Evolutionary conservation across 2,113 vertebrate genomes (phyloP), one percentile per base, ranked within the genome.

Genomic region (Corythaixoides concolor): DNA sequence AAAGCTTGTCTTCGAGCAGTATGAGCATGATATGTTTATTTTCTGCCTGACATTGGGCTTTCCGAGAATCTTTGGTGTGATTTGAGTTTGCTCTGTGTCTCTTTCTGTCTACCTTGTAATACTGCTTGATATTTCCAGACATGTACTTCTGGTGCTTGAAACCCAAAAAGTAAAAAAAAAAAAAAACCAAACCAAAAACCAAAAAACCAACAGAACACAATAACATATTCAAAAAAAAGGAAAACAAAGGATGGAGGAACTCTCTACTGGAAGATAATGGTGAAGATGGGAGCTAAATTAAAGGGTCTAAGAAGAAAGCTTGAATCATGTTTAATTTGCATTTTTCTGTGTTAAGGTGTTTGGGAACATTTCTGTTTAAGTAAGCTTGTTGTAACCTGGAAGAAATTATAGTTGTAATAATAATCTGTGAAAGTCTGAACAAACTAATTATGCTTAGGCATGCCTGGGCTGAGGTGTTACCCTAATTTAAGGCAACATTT

Each of bases 381-480:
- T 43, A 84, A 93, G 62, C 67, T 70, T 87, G 47, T 92, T 95
- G 56, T 27, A 96, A 89, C 86, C 80, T 95, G 91, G 91, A 91
- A 87, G 30, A 95, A 92, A 91, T 92, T 84, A 81, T 85, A 59
- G 49, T 13, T 94, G 63, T 41, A 94, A 94, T 63, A 92, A 72
- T 87, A 87, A 74, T 72, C 76, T 85, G 37, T 75, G 56, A 85
- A 94, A 90, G 41, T 59, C 86, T 91, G 56, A 95, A 89, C 52
- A 89, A 91, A 67, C 47, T 78, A 74, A 87, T 95, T 90, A 85
- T 91, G 68, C 67, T 91, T 89, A 81, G 76, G 37, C 84, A 78
- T 85, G 93, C 73, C 84, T 89, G 52, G 91, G 69, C 69, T 92
- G 84, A 97, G 94, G 91, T 95, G 84, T 75, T 94, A 52, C 47